Conservation (phyloP, 2,888 invertebrate species). For the Ephialtes manifestator region DNA sequence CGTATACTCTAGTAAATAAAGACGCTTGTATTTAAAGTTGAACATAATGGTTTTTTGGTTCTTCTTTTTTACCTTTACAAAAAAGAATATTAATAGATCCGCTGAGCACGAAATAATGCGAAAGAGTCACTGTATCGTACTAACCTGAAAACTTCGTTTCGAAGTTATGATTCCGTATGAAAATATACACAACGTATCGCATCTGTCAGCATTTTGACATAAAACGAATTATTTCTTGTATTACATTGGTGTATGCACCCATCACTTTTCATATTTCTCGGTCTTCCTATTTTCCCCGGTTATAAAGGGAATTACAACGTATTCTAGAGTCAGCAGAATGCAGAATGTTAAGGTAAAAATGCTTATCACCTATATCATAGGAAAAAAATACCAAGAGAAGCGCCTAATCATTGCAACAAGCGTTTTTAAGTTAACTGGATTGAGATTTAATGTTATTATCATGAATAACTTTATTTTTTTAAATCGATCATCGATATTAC, state of each 20-base stretch:
- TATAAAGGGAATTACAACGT: neutral
- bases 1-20: too few species aligned
- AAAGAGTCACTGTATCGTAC: neutral
- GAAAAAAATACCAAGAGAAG: neutral
- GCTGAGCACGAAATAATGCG: neutral
- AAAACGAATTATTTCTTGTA: neutral
- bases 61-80: too few species aligned
- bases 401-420: neutral
- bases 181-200: conserved; percentile 3
- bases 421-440: too few species aligned
- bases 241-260: neutral
- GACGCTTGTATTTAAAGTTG: too few species aligned
- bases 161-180: neutral
- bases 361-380: neutral
- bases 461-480: too few species aligned
- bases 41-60: too few species aligned
- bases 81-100: neutral
- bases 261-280: neutral
- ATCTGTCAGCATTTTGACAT: conserved; percentile 12
- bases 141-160: neutral
- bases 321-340: neutral
- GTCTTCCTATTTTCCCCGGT: too few species aligned
- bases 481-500: too few species aligned
- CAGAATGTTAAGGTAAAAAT: neutral
- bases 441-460: too few species aligned